A percentile compares a stretch with the other conserved stretches of the same genome.
Conservation (phyloP, 2,888 invertebrate species). For the Lymantria dispar region DNA sequence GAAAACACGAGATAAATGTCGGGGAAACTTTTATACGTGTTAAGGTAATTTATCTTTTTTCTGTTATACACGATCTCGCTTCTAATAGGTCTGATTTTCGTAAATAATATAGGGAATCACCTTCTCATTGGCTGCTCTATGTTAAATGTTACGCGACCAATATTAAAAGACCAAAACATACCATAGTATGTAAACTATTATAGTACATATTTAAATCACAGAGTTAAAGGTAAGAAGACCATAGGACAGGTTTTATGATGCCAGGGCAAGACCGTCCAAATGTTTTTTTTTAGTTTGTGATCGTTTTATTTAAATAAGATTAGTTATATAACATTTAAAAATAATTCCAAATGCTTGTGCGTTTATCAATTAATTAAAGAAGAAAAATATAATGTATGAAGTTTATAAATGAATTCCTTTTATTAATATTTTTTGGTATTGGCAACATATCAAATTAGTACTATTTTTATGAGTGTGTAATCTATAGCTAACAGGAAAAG, state of each 20-base stretch:
- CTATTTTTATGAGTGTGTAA: constrained; percentile 17
- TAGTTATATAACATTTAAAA: background rate
- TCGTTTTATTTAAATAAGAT: background rate
- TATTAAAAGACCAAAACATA: background rate
- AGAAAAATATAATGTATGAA: background rate
- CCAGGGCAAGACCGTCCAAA: too few relatives aligned
- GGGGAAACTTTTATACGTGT: constrained; percentile 49
- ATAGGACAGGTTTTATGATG: background rate
- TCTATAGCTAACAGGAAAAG: constrained; percentile 36
- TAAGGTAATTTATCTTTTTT: constrained; percentile 56
- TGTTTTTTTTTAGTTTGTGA: too few relatives aligned
- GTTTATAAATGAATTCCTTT: background rate
- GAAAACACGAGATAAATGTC: constrained; percentile 41
- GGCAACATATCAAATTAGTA: constrained; percentile 10
- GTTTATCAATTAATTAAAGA: background rate
- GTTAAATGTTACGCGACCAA: constrained; percentile 6
- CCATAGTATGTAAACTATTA: background rate
- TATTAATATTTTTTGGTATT: constrained; percentile 11
- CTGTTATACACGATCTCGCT: constrained; percentile 67
- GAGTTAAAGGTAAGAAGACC: background rate
- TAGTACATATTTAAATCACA: background rate
- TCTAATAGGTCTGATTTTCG: constrained; percentile 54
- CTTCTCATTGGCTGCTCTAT: constrained; percentile 24
- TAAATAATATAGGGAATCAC: constrained; percentile 4
- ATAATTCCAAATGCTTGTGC: background rate